A percentile compares a stretch with the other conserved stretches of the same genome.
Evolutionary conservation across 2,113 vertebrate genomes (phyloP).

Genomic region (Choloepus hoffmanni): DNA sequence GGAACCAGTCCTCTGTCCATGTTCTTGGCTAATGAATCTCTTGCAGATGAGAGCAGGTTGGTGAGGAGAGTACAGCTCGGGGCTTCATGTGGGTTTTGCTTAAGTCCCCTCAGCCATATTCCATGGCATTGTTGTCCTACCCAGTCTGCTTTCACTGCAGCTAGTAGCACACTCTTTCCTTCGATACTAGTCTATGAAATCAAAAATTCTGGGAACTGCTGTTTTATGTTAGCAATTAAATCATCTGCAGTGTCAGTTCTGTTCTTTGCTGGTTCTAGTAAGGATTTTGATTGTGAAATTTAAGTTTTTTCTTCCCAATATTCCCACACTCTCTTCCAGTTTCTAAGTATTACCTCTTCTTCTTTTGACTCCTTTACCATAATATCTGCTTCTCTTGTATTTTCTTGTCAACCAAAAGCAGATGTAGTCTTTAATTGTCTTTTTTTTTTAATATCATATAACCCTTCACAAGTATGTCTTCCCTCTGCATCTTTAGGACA

Average conservation of each 20-base stretch:
- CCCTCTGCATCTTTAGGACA: too few species aligned
- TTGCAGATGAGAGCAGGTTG: not conserved
- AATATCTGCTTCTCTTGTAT: not conserved
- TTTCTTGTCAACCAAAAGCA: conserved; percentile 21
- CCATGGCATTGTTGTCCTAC: not conserved
- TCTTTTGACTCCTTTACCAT: not conserved
- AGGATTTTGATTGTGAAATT: not conserved
- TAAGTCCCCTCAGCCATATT: not conserved
- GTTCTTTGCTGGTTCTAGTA: not conserved
- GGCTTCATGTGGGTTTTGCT: not conserved
- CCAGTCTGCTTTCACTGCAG: not conserved
- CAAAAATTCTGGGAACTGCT: not conserved
- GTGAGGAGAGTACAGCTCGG: not conserved
- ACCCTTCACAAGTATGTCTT: not conserved
- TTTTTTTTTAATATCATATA: not conserved
- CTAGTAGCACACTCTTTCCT: not conserved
- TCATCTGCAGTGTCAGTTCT: not conserved
- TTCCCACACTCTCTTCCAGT: not conserved
- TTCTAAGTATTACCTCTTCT: not conserved
- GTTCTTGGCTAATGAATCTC: not conserved
- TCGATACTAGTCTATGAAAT: not conserved
- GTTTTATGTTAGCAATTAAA: not conserved
- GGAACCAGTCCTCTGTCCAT: not conserved
- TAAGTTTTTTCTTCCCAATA: not conserved
- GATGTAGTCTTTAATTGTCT: not conserved